phyloP scores from a whole-genome alignment of 2,113 vertebrate species.

The Syngnathus typhle region DNA sequence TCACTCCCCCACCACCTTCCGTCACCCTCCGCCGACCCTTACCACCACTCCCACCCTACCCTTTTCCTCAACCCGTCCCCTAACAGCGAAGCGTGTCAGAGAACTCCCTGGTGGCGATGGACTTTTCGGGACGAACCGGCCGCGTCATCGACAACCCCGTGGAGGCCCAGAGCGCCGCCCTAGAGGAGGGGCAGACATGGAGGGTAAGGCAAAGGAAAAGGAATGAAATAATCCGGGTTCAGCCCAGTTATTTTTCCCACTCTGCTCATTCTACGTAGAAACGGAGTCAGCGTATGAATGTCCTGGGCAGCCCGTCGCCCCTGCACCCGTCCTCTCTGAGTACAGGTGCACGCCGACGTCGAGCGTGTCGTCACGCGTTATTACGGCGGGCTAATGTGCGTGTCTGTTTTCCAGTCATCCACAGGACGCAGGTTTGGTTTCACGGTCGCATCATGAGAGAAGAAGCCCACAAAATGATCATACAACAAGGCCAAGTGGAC shows the following conservation, averaged over 20 bases:
- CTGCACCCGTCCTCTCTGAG: constrained; percentile 85
- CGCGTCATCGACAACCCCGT: constrained; percentile 94
- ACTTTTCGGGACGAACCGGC: constrained; percentile 94
- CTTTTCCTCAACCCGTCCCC: constrained; percentile 8
- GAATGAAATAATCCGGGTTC: not conserved
- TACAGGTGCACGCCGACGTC: constrained; percentile 72
- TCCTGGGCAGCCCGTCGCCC: constrained; percentile 87
- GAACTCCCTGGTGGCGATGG: constrained; percentile 97
- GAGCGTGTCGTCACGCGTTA: not conserved
- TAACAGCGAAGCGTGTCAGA: constrained; percentile 92
- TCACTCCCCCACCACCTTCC: constrained; percentile 5
- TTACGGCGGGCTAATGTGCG: not conserved
- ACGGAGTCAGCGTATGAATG: constrained; percentile 89
- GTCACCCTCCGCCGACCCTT: not conserved
- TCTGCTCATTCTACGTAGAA: constrained; percentile 68
- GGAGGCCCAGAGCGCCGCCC: constrained; percentile 91
- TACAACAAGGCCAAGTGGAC: constrained; percentile 94
- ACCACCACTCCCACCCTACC: not conserved
- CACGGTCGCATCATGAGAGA: constrained; percentile 93
- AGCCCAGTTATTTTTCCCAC: not conserved
- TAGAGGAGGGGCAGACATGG: constrained; percentile 95
- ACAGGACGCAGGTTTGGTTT: constrained; percentile 96
- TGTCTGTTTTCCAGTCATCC: constrained; percentile 76
- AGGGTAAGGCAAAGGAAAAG: constrained; percentile 75
- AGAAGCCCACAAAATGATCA: constrained; percentile 91